phyloP scores from a whole-genome alignment of 2,113 vertebrate species.

The Pholis gunnellus region DNA sequence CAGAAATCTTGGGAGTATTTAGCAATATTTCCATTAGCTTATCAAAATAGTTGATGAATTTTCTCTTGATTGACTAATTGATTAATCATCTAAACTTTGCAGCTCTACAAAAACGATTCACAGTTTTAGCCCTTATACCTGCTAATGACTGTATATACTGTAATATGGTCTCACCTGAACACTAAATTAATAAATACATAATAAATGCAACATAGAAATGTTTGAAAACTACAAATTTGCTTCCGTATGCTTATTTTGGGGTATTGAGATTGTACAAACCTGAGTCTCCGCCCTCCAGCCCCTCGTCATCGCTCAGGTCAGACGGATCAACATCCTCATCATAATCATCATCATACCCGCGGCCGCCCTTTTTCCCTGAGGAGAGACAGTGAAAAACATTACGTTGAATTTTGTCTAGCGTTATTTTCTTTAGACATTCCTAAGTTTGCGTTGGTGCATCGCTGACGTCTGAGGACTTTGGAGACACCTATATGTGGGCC shows the following conservation, averaged over 20 bases:
- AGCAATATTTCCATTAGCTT: neutral
- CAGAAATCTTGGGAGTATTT: neutral
- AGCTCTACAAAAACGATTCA: neutral
- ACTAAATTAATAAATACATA: neutral
- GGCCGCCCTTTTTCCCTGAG: constrained; percentile 64
- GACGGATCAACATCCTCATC: constrained; percentile 74
- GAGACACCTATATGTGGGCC: constrained; percentile 78
- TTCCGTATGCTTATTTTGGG: neutral
- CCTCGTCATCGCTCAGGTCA: constrained; percentile 74
- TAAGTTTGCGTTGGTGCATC: constrained; percentile 42
- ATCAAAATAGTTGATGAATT: neutral
- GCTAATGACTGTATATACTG: neutral
- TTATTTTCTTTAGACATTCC: constrained; percentile 55
- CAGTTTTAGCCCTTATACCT: neutral
- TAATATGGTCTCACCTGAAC: neutral
- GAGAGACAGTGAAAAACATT: constrained; percentile 32
- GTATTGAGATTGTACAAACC: constrained; percentile 63
- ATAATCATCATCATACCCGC: constrained; percentile 68
- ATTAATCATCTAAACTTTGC: neutral
- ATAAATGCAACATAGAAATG: neutral
- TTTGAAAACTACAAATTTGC: neutral
- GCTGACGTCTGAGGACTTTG: constrained; percentile 69
- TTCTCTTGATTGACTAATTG: neutral
- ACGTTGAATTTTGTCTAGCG: constrained; percentile 33
- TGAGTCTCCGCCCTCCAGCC: constrained; percentile 59